Percentiles rank a stretch among this genome's conserved stretches.
Conservation (phyloP, 2,113 vertebrate genomes). For the Nyctibius bracteatus region DNA sequence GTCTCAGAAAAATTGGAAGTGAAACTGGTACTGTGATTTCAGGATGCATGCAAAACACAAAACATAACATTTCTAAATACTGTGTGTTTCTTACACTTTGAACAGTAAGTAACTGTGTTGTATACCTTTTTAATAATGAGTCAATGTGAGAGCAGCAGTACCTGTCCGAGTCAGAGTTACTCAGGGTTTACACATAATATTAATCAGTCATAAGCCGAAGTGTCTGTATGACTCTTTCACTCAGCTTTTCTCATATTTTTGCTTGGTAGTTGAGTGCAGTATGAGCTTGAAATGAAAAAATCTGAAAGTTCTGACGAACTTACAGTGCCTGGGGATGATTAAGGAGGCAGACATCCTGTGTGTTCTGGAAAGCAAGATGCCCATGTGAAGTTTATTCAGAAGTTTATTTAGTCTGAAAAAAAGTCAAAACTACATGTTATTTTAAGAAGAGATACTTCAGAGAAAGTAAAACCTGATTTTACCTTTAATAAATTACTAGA, state of each 20-base stretch:
- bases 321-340: not conserved
- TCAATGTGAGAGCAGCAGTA: no score
- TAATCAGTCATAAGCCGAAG: not conserved
- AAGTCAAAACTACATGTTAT: not conserved
- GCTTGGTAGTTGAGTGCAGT: not conserved
- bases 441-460: not conserved
- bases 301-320: not conserved
- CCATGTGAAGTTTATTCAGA: no score
- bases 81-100: not conserved
- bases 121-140: not conserved
- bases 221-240: not conserved
- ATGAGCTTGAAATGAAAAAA: not conserved
- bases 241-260: not conserved
- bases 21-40: not conserved
- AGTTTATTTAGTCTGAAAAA: not conserved
- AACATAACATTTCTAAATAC: not conserved
- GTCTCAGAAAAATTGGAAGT: not conserved
- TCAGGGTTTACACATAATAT: no score
- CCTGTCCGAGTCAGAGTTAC: no score
- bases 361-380: not conserved
- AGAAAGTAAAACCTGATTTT: not conserved
- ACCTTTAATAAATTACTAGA: not conserved
- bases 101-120: not conserved
- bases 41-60: not conserved
- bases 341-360: not conserved